Conservation (phyloP, 2,797 vertebrate genomes). For the Cyclura pinguis region DNA sequence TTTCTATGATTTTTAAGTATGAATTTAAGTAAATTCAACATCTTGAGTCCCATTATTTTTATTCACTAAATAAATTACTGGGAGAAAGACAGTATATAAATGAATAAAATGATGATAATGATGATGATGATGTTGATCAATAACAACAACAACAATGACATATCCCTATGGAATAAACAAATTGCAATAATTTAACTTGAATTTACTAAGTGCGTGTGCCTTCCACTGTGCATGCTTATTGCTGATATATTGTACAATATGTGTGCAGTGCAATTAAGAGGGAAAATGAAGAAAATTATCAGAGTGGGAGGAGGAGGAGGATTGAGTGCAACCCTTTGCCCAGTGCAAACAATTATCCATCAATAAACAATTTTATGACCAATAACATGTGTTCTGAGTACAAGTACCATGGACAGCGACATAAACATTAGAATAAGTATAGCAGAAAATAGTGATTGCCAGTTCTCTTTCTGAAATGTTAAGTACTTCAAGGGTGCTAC, state of each 20-base stretch:
- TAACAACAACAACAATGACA: too few relatives aligned
- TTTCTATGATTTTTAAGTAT: too few relatives aligned
- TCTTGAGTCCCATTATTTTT: too few relatives aligned
- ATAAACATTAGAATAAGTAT: not conserved
- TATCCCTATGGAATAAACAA: not conserved
- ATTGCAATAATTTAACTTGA: not conserved
- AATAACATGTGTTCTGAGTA: conserved; percentile 14
- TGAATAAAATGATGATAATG: too few relatives aligned
- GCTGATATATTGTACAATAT: not conserved
- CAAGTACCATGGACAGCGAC: conserved; percentile 3
- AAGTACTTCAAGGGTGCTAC: not conserved
- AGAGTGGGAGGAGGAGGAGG: not conserved
- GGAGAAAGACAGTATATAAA: too few relatives aligned
- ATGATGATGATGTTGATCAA: too few relatives aligned
- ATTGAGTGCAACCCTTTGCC: not conserved
- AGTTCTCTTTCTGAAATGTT: not conserved
- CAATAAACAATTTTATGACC: not conserved
- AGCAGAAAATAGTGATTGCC: not conserved
- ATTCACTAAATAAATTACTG: too few relatives aligned
- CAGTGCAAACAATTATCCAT: not conserved
- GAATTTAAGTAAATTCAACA: too few relatives aligned
- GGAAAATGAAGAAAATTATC: not conserved
- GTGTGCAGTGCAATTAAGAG: not conserved
- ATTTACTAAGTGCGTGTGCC: not conserved
- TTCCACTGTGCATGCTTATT: not conserved